Percentiles rank a stretch among this genome's conserved stretches.
Conservation (phyloP, 2,113 vertebrate genomes). For the Gracilinanus agilis region DNA sequence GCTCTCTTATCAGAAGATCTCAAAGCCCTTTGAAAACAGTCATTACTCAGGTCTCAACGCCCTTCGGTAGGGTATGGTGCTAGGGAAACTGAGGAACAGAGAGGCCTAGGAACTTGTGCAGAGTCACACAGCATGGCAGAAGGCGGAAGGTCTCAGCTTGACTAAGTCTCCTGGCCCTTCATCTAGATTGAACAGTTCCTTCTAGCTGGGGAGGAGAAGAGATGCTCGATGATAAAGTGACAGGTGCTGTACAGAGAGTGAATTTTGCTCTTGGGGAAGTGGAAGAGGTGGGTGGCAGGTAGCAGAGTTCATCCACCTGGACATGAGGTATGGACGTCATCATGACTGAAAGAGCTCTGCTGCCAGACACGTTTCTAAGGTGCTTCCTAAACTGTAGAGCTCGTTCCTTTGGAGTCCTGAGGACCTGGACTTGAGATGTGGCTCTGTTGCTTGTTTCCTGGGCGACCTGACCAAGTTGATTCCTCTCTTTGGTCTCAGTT, state of each 20-base stretch:
- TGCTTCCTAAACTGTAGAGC: neutral
- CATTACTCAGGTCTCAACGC: slow-evolving; percentile 68
- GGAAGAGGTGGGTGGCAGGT: neutral
- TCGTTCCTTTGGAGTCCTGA: neutral
- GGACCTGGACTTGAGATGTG: neutral
- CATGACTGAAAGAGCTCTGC: neutral
- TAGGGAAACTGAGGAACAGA: slow-evolving; percentile 65
- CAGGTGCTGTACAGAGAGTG: neutral
- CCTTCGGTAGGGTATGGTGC: slow-evolving; percentile 24
- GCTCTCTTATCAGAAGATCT: slow-evolving; percentile 75
- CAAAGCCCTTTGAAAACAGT: slow-evolving; percentile 74
- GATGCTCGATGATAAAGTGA: neutral
- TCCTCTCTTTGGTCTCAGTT: neutral
- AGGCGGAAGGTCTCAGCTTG: neutral
- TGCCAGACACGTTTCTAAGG: neutral
- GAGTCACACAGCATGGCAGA: neutral
- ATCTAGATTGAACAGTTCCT: neutral
- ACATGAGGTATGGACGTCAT: neutral
- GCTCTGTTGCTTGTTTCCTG: neutral
- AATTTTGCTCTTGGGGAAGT: neutral
- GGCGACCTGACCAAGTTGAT: neutral
- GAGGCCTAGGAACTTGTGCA: slow-evolving; percentile 50
- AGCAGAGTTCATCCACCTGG: neutral
- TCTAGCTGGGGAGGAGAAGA: neutral
- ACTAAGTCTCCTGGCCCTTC: neutral